Evolutionary conservation across 2,797 vertebrate species (phyloP).

Genomic region (Gobio occitaniae): DNA sequence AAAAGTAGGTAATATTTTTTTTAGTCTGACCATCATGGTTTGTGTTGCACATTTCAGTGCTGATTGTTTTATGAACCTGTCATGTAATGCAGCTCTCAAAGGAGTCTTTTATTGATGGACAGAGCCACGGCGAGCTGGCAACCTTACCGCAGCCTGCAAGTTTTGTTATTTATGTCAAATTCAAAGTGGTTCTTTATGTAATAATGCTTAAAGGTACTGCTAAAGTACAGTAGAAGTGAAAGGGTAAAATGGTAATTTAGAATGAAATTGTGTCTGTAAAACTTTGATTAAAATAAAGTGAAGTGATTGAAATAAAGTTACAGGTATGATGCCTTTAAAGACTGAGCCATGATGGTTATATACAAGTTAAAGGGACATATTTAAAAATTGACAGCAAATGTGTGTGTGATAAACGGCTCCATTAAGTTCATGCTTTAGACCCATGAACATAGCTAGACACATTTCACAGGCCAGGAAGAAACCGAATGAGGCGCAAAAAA

Average conservation of each 20-base stretch:
- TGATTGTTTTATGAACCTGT: slow-evolving; percentile 24
- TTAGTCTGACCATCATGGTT: background rate
- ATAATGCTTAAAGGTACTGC: background rate
- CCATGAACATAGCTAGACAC: slow-evolving; percentile 6
- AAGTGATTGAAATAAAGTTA: background rate
- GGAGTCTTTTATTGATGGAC: background rate
- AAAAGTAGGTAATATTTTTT: background rate
- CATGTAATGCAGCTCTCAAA: slow-evolving; percentile 6
- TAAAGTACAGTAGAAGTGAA: background rate
- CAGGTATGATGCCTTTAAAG: background rate
- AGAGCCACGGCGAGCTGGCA: background rate
- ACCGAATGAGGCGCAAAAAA: slow-evolving; percentile 10
- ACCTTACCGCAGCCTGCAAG: background rate
- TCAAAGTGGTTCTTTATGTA: background rate
- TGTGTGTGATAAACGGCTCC: slow-evolving; percentile 12
- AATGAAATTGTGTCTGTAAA: background rate
- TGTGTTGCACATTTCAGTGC: background rate
- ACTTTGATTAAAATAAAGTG: background rate
- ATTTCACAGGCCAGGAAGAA: slow-evolving; percentile 15
- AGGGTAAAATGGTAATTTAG: background rate
- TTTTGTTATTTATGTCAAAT: background rate
- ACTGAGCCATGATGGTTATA: background rate
- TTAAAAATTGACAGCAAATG: background rate
- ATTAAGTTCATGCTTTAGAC: slow-evolving; percentile 41
- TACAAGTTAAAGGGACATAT: slow-evolving; percentile 7